Evolutionary conservation across 2,113 vertebrate genomes (phyloP).

Genomic region (Oryzias woworae): DNA sequence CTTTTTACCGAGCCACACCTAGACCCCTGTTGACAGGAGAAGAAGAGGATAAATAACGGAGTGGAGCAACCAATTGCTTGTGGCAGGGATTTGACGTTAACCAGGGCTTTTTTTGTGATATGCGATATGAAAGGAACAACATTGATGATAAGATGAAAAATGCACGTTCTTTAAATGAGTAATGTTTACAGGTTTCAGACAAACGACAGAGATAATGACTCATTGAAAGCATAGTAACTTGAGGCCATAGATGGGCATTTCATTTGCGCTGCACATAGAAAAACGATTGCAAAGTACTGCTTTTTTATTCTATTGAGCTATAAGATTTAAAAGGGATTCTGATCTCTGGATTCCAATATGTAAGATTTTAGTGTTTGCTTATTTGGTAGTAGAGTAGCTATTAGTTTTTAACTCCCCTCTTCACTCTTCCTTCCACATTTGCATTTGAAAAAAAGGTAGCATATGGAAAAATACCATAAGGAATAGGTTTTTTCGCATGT

Average conservation of each 20-base stretch:
- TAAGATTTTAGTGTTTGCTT: constrained; percentile 79
- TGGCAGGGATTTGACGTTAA: constrained; percentile 3
- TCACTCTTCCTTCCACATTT: constrained; percentile 58
- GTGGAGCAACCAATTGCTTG: constrained; percentile 20
- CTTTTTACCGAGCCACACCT: constrained; percentile 64
- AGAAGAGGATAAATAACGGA: constrained; percentile 30
- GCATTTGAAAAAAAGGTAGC: constrained; percentile 70
- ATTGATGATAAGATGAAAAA: constrained; percentile 27
- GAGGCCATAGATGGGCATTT: constrained; percentile 61
- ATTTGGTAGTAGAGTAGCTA: constrained; percentile 80
- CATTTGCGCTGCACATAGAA: constrained; percentile 72
- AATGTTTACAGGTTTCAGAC: constrained; percentile 66
- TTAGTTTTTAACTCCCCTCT: constrained; percentile 67
- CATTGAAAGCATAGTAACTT: constrained; percentile 38
- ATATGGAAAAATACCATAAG: constrained; percentile 69
- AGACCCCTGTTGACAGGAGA: constrained; percentile 58
- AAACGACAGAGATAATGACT: constrained; percentile 39
- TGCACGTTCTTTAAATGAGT: constrained; percentile 58
- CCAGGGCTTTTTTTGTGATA: background rate
- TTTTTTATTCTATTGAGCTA: constrained; percentile 78
- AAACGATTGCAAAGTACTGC: constrained; percentile 73
- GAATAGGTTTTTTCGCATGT: constrained; percentile 80
- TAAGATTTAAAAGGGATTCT: constrained; percentile 78
- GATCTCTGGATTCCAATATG: constrained; percentile 74
- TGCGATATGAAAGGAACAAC: background rate